Percentiles rank a stretch among this genome's conserved stretches.
phyloP scores from a whole-genome alignment of 2,113 vertebrate genomes.

The Ceyx melanurus region DNA sequence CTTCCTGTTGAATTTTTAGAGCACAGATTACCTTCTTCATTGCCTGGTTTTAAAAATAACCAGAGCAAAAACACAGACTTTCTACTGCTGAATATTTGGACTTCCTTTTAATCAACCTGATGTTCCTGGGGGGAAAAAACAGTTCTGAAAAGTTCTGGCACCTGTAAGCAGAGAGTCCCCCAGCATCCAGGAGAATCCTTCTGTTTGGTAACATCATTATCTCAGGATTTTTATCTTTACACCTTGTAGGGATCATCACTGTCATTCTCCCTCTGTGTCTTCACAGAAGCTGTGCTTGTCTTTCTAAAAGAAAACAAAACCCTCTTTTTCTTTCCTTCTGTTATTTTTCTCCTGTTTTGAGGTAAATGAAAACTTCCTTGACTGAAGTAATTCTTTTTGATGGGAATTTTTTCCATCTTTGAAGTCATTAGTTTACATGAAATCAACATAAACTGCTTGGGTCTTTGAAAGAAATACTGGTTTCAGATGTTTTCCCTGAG shows the following conservation, averaged over 20 bases:
- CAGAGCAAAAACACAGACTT: neutral
- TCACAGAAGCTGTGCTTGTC: constrained; percentile 1
- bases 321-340: neutral
- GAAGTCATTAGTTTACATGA: constrained; percentile 63
- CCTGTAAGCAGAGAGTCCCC: neutral
- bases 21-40: neutral
- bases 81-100: neutral
- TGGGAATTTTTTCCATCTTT: constrained; percentile 56
- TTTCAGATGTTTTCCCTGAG: constrained; percentile 70
- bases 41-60: neutral
- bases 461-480: constrained; percentile 65
- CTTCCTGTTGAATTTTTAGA: neutral
- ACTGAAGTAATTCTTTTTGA: constrained; percentile 42
- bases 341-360: constrained; percentile 36
- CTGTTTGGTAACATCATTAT: neutral
- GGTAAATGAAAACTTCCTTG: constrained; percentile 63
- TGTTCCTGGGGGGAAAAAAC: neutral
- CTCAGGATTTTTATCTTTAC: neutral
- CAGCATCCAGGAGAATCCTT: neutral
- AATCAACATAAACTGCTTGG: constrained; percentile 63
- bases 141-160: neutral
- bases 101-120: neutral
- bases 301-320: neutral
- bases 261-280: neutral
- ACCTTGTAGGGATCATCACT: neutral